Percentiles rank a stretch among this genome's conserved stretches.
These are phyloP conservation scores for Acrossocheilus wenchowensis DNA, from an alignment of 2,797 vertebrate genomes.

Conservation along the genomic window DNA sequence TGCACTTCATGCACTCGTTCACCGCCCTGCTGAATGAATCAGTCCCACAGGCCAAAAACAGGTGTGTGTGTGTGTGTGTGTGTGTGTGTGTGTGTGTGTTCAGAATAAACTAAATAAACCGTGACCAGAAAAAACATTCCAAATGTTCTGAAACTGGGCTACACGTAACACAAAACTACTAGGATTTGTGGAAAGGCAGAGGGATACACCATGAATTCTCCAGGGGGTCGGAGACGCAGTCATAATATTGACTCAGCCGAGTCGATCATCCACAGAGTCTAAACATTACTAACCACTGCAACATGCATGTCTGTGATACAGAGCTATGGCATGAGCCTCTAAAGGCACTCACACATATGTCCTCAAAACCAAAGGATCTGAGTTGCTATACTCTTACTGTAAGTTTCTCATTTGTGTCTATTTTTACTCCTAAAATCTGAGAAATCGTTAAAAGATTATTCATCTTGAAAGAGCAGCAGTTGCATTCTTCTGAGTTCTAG, in stretches of 20 bases:
- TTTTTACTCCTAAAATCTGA: neutral
- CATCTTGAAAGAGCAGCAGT: neutral
- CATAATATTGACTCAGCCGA: constrained; percentile 34
- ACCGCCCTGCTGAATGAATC: constrained; percentile 22
- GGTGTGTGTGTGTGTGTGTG: constrained; percentile 24
- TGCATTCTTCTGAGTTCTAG: neutral
- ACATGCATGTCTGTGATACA: neutral
- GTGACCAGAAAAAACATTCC: constrained; percentile 24
- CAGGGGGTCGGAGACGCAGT: neutral
- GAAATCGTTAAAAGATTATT: neutral
- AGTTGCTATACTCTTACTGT: neutral
- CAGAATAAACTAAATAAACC: constrained; percentile 35
- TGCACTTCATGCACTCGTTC: constrained; percentile 12
- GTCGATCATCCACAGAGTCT: constrained; percentile 10
- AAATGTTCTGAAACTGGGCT: constrained; percentile 12
- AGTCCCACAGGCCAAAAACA: constrained; percentile 27
- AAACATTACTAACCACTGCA: constrained; percentile 22
- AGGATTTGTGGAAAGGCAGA: constrained; percentile 7
- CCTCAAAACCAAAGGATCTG: neutral
- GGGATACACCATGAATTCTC: constrained; percentile 13
- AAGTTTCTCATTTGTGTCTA: neutral
- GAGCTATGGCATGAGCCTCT: neutral
- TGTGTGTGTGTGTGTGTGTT: constrained; percentile 38
- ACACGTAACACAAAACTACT: neutral
- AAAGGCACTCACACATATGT: neutral